These are phyloP conservation scores for Petrosia ficiformis DNA, from an alignment of 37 sponge, comb jelly and placozoan genomes.

Conservation along the genomic window DNA sequence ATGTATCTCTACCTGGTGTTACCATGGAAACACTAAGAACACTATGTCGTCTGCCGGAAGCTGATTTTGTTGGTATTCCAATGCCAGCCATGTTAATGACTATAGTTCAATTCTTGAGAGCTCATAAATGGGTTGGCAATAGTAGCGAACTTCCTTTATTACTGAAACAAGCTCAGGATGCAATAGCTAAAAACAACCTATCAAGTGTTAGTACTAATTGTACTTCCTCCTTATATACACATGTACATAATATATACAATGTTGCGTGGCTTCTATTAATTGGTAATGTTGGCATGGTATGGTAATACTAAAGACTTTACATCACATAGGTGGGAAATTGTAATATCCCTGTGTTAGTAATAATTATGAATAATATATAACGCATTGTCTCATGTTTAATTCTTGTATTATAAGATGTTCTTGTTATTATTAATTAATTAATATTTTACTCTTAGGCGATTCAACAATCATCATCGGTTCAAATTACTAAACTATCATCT, in stretches of 20 bases:
- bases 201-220: not conserved
- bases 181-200: not conserved
- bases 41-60: slow-evolving; percentile 50
- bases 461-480: not conserved
- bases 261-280: too few relatives aligned
- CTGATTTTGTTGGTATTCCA: slow-evolving; percentile 29
- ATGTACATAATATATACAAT: too few relatives aligned
- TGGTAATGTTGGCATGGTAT: too few relatives aligned
- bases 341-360: too few relatives aligned
- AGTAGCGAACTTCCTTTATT: not conserved
- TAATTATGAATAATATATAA: too few relatives aligned
- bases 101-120: slow-evolving; percentile 15
- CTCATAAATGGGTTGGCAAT: not conserved
- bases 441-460: not conserved
- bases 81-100: slow-evolving; percentile 20
- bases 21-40: slow-evolving; percentile 41
- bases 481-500: not conserved
- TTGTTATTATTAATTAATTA: not conserved
- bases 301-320: too few relatives aligned
- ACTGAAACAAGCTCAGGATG: slow-evolving; percentile 4
- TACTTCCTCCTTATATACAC: too few relatives aligned
- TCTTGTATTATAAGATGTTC: not conserved
- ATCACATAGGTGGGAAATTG: too few relatives aligned
- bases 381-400: too few relatives aligned
- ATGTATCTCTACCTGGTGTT: slow-evolving; percentile 40